Evolutionary conservation across 1,140 invertebrate genomes (phyloP), one percentile per base, ranked within the genome.

Genomic region (Globodera rostochiensis): DNA sequence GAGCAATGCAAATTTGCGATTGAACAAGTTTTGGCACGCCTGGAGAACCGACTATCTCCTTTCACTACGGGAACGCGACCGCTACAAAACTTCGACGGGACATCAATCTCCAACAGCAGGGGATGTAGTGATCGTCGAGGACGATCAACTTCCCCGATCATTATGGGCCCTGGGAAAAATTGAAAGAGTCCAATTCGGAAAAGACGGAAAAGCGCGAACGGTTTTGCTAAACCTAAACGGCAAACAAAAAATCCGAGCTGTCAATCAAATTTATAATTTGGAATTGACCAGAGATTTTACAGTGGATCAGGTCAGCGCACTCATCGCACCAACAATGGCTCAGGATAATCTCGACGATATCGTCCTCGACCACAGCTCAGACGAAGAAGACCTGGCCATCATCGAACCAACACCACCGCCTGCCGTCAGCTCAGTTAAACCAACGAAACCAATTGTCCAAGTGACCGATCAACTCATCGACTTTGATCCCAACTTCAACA

Each of bases 1-100:
- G n/a, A 74, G 45, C 9, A 21, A 8, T 7, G 73, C 45, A 45
- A 47, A n/a, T 45, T 7, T 9, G 45, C 5, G 45, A 13, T 8
- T 74, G 8, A 19, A 75, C 57, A 75, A 53, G 15, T 75, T 75
- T 19, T 75, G 74, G 74, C 4, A 8, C 1, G 15, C 49, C n/a
- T 75, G 74, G 74, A 75, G 25, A 4, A 19, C 25, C 36, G 74
- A 75, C 8, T 75, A 75, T 19, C n/a, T 75, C 4, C 6, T 75
- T 9, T 25, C 74, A 0, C 4, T 75, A 0, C 5, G 73, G 19
- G 73, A 74, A 3, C 36, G 36, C 36, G 36, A 36, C 36, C 36
- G 36, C 36, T 36, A 36, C 36, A 3, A 36, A 36, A 36, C 36
- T 2, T 0, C 36, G 2, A 36, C 1, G 2, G 36, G 36, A 36